These are phyloP conservation scores for Drosophila tani DNA, from an alignment of 1,140 invertebrate genomes.

Conservation along the genomic window DNA sequence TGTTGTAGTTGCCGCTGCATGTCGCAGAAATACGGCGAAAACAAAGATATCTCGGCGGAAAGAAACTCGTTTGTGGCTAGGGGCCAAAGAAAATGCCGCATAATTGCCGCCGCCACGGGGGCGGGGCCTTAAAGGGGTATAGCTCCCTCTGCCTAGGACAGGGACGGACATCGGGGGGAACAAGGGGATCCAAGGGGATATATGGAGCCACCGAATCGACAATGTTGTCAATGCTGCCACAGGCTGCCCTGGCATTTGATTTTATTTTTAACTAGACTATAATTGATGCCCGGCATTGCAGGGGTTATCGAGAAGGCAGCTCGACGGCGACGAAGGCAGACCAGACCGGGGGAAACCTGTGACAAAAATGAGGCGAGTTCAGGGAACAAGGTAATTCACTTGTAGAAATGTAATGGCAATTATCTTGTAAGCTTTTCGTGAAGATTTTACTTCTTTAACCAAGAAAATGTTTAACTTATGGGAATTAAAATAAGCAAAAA, in stretches of 20 bases:
- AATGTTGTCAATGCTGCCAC: slow-evolving; percentile 74
- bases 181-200: neutral
- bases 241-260: slow-evolving; percentile 73
- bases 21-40: slow-evolving; percentile 53
- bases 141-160: neutral
- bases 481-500: too few species aligned
- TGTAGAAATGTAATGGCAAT: slow-evolving; percentile 8
- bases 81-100: slow-evolving; percentile 78
- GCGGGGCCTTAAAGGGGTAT: slow-evolving; percentile 6
- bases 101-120: slow-evolving; percentile 71
- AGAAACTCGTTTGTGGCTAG: slow-evolving; percentile 72
- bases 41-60: slow-evolving; percentile 72
- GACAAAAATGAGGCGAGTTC: slow-evolving; percentile 32
- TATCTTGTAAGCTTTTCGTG: neutral
- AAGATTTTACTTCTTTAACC: neutral
- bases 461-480: too few species aligned
- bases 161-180: slow-evolving; percentile 1
- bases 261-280: slow-evolving; percentile 79
- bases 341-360: neutral
- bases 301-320: slow-evolving; percentile 37
- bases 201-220: slow-evolving; percentile 70
- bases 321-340: too few species aligned
- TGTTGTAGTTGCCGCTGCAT: slow-evolving; percentile 72
- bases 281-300: slow-evolving; percentile 60
- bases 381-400: slow-evolving; percentile 13